These are phyloP conservation scores for Typhlomys cinereus DNA, from an alignment of 2,113 vertebrate genomes.

Conservation along the genomic window DNA sequence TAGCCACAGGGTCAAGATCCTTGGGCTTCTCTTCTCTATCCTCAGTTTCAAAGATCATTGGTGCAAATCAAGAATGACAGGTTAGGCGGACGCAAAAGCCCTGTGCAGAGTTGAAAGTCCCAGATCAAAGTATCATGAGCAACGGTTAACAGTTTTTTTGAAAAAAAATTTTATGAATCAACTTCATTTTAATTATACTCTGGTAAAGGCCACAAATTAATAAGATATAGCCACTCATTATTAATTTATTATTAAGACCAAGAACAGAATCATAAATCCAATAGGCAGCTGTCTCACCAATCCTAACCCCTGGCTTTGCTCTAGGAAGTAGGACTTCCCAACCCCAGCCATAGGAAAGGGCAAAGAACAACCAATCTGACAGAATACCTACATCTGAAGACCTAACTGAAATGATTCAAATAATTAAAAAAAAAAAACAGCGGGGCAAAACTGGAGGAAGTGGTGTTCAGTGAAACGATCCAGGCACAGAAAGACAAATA, in stretches of 20 bases:
- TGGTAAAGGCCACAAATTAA: not conserved
- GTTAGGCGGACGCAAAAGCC: not conserved
- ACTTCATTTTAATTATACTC: not conserved
- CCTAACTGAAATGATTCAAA: not conserved
- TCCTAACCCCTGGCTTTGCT: not conserved
- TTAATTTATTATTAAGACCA: conserved; percentile 6
- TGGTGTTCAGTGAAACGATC: not conserved
- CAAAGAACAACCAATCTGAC: not conserved
- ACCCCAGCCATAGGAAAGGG: not conserved
- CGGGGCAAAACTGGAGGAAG: not conserved
- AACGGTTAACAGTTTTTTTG: not conserved
- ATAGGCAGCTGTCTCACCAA: not conserved
- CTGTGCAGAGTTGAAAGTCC: not conserved
- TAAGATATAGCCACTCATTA: not conserved
- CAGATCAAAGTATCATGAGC: not conserved
- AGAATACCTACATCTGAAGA: not conserved
- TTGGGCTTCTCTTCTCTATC: not conserved
- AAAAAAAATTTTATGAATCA: not conserved
- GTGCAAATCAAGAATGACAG: not conserved
- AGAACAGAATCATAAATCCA: not conserved
- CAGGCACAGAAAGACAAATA: not conserved
- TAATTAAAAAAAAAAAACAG: too few species aligned
- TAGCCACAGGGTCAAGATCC: not conserved
- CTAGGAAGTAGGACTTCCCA: not conserved
- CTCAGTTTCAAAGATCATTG: not conserved